Conservation (phyloP, 2,888 invertebrate genomes). For the Rhagophthalmus giganteus region DNA sequence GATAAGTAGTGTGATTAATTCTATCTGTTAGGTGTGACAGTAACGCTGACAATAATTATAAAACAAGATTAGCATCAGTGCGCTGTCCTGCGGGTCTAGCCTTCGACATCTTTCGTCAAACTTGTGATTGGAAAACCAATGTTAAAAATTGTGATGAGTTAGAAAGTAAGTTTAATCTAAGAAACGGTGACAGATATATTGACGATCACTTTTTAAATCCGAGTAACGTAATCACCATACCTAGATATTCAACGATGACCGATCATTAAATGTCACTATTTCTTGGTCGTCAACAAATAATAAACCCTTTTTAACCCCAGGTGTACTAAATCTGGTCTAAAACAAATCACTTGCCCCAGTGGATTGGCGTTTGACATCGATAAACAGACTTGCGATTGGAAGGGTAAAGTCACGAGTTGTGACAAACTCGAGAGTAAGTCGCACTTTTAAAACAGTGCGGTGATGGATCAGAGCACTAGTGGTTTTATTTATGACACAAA, state of each 20-base stretch:
- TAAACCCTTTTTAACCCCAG: conserved; percentile 59
- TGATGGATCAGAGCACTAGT: conserved; percentile 40
- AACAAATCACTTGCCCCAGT: conserved; percentile 95
- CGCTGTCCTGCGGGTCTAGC: conserved; percentile 88
- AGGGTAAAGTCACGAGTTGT: conserved; percentile 96
- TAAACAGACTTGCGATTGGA: conserved; percentile 98
- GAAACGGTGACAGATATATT: conserved; percentile 41
- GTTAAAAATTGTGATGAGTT: conserved; percentile 93
- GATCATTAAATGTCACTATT: conserved; percentile 39
- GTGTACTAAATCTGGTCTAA: conserved; percentile 94
- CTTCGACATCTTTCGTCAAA: conserved; percentile 92
- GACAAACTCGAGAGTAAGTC: conserved; percentile 96
- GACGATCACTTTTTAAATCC: conserved; percentile 9
- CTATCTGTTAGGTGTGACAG: conserved; percentile 80
- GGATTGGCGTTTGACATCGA: conserved; percentile 97
- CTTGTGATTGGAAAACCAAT: conserved; percentile 95
- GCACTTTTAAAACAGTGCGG: conserved; percentile 44
- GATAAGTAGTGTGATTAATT: conserved; percentile 15
- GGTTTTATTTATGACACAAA: conserved; percentile 18
- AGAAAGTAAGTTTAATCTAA: conserved; percentile 81
- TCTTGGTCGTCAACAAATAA: conserved; percentile 43
- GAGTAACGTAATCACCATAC: not conserved
- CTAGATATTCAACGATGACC: not conserved
- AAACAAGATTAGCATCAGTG: conserved; percentile 84
- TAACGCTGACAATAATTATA: conserved; percentile 84